These are phyloP conservation scores for Papilio aristodemus DNA, from an alignment of 1,140 invertebrate species.

Conservation along the genomic window DNA sequence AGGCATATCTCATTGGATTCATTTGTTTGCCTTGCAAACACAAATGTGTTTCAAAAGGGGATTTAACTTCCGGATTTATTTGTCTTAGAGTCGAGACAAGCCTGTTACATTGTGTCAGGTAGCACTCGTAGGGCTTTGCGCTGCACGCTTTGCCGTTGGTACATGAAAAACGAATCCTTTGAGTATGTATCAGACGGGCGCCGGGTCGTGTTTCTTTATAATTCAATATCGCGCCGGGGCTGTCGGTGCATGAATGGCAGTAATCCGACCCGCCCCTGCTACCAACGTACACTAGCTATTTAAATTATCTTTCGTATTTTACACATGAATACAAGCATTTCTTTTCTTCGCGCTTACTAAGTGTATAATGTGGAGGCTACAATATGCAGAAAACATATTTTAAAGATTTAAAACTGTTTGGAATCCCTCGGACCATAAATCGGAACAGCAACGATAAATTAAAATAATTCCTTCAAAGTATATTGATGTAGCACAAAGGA, in stretches of 20 bases:
- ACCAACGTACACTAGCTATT: conserved; percentile 43
- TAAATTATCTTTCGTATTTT: conserved; percentile 38
- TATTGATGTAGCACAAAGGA: too few relatives aligned
- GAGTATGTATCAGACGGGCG: conserved; percentile 43
- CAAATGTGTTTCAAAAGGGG: too few relatives aligned
- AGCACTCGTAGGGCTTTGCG: conserved; percentile 24
- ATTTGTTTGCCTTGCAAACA: too few relatives aligned
- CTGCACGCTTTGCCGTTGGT: conserved; percentile 2
- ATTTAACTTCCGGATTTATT: too few relatives aligned
- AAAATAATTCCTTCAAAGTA: too few relatives aligned
- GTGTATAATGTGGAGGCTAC: too few relatives aligned
- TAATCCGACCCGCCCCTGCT: conserved; percentile 49
- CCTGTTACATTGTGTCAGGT: conserved; percentile 2
- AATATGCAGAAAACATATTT: too few relatives aligned
- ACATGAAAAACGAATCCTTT: conserved; percentile 34
- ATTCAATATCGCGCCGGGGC: conserved; percentile 41
- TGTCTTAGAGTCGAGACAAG: not conserved
- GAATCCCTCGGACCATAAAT: too few relatives aligned
- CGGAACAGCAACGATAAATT: too few relatives aligned
- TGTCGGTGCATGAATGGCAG: conserved; percentile 51
- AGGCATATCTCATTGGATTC: too few relatives aligned
- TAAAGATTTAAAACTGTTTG: too few relatives aligned
- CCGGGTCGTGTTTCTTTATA: conserved; percentile 51
- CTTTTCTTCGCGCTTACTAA: too few relatives aligned
- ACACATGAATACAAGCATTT: not conserved